phyloP scores from a whole-genome alignment of 2,113 vertebrate species.

The Periophthalmodon schlosseri region DNA sequence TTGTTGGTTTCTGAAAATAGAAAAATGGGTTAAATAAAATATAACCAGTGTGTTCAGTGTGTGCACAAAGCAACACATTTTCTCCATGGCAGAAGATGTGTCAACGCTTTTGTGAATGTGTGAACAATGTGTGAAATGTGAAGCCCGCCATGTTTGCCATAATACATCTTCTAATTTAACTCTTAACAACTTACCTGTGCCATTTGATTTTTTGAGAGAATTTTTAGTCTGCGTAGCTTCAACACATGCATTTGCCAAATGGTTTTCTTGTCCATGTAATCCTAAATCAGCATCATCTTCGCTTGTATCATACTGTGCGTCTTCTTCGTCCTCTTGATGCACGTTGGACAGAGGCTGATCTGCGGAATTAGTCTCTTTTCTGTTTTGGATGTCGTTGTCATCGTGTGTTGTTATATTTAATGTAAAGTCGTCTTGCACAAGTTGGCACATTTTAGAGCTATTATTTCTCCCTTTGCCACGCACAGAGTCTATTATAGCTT shows the following conservation, averaged over 20 bases:
- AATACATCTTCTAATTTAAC: neutral
- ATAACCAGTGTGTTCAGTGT: neutral
- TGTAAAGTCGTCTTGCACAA: neutral
- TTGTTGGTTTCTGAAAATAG: conserved; percentile 35
- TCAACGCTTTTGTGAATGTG: neutral
- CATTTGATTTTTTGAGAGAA: too few relatives aligned
- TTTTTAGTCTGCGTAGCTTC: neutral
- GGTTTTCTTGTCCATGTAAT: neutral
- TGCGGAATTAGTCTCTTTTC: neutral
- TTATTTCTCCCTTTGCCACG: conserved; percentile 8
- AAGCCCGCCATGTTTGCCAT: neutral
- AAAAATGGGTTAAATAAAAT: neutral
- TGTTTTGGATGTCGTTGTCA: neutral
- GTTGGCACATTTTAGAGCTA: neutral
- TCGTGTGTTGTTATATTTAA: neutral
- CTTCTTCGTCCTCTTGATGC: neutral
- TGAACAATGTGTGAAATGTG: conserved; percentile 3
- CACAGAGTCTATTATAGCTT: conserved; percentile 45
- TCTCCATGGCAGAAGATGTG: neutral
- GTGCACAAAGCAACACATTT: conserved; percentile 5
- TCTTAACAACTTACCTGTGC: conserved; percentile 1
- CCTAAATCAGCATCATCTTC: neutral
- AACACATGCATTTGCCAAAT: neutral
- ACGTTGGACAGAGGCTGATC: neutral
- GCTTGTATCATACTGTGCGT: neutral